Percentiles rank a stretch among this genome's conserved stretches.
Conservation (phyloP, 2,888 invertebrate genomes). For the Dolichopus griseipennis region DNA sequence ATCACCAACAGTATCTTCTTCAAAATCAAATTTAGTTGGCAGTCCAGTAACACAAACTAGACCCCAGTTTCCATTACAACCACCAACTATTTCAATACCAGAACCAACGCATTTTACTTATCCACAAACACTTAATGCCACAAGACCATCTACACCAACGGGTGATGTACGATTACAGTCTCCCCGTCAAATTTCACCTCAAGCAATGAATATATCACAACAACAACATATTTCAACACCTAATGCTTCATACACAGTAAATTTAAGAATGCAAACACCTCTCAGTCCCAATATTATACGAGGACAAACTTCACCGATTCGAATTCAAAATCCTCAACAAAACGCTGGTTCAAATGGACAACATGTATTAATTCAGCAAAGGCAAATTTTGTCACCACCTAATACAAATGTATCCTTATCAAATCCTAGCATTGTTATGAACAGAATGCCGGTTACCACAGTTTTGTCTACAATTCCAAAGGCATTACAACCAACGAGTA, state of each 20-base stretch:
- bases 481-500: constrained; percentile 47
- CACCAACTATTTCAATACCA: constrained; percentile 59
- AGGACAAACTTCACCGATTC: constrained; percentile 16
- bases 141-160: constrained; percentile 45
- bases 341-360: constrained; percentile 21
- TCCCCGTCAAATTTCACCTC: constrained; percentile 18
- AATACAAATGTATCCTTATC: constrained; percentile 28
- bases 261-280: constrained; percentile 37
- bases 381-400: constrained; percentile 20
- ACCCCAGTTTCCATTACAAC: constrained; percentile 49
- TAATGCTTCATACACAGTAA: constrained; percentile 23
- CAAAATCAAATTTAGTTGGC: neutral
- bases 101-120: constrained; percentile 40
- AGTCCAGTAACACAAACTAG: constrained; percentile 19
- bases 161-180: constrained; percentile 29
- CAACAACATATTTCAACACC: constrained; percentile 19
- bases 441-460: constrained; percentile 51
- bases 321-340: constrained; percentile 26
- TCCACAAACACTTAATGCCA: constrained; percentile 32
- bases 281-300: constrained; percentile 37
- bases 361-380: constrained; percentile 24
- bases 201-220: constrained; percentile 27
- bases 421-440: constrained; percentile 35
- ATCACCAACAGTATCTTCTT: constrained; percentile 1
- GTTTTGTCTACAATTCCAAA: constrained; percentile 51